Base-by-base conservation (phyloP, 2,113 vertebrate genomes). In the Macrotus californicus region DNA sequence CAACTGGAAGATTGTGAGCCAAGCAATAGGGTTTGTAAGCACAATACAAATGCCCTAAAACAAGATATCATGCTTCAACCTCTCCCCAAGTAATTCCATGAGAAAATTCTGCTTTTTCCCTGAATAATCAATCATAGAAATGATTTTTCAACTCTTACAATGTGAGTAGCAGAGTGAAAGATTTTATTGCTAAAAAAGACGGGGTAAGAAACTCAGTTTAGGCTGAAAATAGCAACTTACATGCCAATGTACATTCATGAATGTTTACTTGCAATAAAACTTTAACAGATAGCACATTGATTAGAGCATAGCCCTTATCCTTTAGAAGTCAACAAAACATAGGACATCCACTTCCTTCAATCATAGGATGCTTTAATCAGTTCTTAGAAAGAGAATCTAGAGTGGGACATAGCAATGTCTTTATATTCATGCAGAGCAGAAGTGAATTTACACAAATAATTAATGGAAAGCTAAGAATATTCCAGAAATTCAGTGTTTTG, bases 21-120 rank as follows among this genome's bases (percentile, higher is more conserved):
- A n/a, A 93, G 72, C 66, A 76, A n/a, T 9, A 52, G 43, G 16
- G 6, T 21, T 54, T 22, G 21, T 39, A 39, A 79, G n/a, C 31
- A 52, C 56, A 36, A 24, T 13, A 31, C 43, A 61, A 56, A 41
- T 26, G 26, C 48, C 39, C 31, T 22, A 19, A 66, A 87, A 72
- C 46, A 50, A 69, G 41, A 39, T 16, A 0, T 4, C 15, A 36
- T 18, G 34, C 54, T n/a, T 8, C 26, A 54, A 18, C 10, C 12
- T 9, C 0, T 0, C 31, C 3, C 34, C 3, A 16, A 34, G 79
- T 5, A 24, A 14, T n/a, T 10, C 5, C 9, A 19, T 22, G 48
- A 79, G 66, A 59, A 85, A 88, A 43, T n/a, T 29, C 6, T 67
- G 7, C 21, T 24, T 24, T 24, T 34, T 79, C 31, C 24, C 73